Base-by-base conservation (phyloP, 2,888 invertebrate genomes). In the Metallyticus violacea region DNA sequence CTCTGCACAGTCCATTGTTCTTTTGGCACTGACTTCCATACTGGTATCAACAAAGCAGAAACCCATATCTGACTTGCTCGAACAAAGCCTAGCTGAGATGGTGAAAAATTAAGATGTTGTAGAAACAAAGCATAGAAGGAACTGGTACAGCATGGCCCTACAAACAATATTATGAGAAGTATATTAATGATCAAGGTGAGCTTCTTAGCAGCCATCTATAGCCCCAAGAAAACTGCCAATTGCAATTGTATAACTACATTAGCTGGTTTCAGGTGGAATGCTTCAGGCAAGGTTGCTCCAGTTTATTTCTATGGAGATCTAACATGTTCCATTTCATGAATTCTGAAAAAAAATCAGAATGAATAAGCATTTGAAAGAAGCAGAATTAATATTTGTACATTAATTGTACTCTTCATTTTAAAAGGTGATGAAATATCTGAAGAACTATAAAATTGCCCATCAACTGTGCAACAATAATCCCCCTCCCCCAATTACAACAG, bases 51-150 rank as follows among this genome's bases (percentile, higher is more conserved):
- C 28, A 88, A 15, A 77, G 86, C 80, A 22, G 85, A 83, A 40
- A 85, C 40, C 78, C 78, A 86, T 28, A 85, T 80, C 77, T 88
- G 88, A 77, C 77, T 30, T 7, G 84, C 87, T 30, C 88, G 87
- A n/a, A 88, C 84, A n/a, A 88, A 25, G 26, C 88, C 88, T 22
- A 85, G 79, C 82, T 88, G 85, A 6, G 85, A 77, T 26, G 87
- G 85, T 15, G 87, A 85, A 26, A 88, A 86, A 26, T 86, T 78
- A 26, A 88, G 82, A 77, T 88, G 87, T 62, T 88, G 87, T 26
- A 88, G 81, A 80, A 86, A 88, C 77, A 88, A 29, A 79, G 88
- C 30, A n/a, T 88, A 82, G 62, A 88, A 88, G 7, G 86, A 86
- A 27, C 85, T 27, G 26, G 85, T 77, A 84, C 84, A 88, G 28